These are phyloP conservation scores for Xylophagus ater DNA, from an alignment of 2,888 invertebrate genomes.

Conservation along the genomic window DNA sequence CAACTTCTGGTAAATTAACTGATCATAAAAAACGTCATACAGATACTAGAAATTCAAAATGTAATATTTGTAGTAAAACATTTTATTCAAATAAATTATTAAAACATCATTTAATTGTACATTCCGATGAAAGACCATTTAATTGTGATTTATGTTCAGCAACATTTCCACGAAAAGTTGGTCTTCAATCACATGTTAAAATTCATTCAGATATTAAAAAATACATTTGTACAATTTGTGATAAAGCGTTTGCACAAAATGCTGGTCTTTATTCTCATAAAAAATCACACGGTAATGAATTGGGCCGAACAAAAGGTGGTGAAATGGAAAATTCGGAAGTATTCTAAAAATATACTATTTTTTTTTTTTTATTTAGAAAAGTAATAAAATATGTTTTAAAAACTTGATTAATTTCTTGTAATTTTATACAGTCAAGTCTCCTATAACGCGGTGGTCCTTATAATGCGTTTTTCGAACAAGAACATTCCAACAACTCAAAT, in stretches of 20 bases:
- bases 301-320: no score
- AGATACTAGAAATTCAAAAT: slow-evolving; percentile 28
- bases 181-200: slow-evolving; percentile 30
- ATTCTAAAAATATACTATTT: no score
- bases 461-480: no score
- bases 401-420: no score
- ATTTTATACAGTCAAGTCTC: no score
- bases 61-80: slow-evolving; percentile 25
- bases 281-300: no score
- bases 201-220: slow-evolving; percentile 28
- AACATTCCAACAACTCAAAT: no score
- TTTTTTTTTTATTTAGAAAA: no score
- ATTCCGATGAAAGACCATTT: slow-evolving; percentile 25
- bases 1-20: slow-evolving; percentile 26
- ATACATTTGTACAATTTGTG: slow-evolving; percentile 31
- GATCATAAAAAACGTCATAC: slow-evolving; percentile 30
- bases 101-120: slow-evolving; percentile 29
- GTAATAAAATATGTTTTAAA: no score
- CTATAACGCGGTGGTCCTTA: no score
- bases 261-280: slow-evolving; percentile 34
- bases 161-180: slow-evolving; percentile 29
- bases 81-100: slow-evolving; percentile 29
- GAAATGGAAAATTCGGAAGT: no score
- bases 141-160: slow-evolving; percentile 24
- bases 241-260: slow-evolving; percentile 29